Conservation (phyloP, 92 coral and sea anemone genomes). For the Blastomussa wellsi region DNA sequence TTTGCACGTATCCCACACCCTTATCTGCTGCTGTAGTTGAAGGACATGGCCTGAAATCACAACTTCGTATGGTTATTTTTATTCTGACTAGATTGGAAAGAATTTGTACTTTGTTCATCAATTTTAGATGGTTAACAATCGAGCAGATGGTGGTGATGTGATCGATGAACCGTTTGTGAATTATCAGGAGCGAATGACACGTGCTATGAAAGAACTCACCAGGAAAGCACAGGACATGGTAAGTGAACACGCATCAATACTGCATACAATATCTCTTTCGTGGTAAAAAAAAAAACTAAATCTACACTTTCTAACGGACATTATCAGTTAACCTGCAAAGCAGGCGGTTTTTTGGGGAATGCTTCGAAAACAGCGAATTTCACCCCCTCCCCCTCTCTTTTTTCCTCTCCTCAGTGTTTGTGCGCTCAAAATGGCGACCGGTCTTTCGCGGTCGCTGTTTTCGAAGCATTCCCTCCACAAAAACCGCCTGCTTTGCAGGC, state of each 20-base stretch:
- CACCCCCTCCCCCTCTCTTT: too few species aligned
- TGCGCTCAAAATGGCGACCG: too few species aligned
- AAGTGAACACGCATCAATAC: conserved; percentile 12
- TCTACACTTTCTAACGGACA: not conserved
- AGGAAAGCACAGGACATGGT: conserved; percentile 96
- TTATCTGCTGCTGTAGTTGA: not conserved
- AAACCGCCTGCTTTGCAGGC: too few species aligned
- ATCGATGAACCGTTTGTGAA: conserved; percentile 85
- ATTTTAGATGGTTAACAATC: not conserved
- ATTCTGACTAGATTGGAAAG: not conserved
- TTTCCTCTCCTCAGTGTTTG: too few species aligned
- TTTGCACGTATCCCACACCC: not conserved
- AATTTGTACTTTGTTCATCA: not conserved
- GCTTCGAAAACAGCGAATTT: too few species aligned
- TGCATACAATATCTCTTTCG: not conserved
- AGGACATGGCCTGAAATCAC: not conserved
- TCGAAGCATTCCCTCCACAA: too few species aligned
- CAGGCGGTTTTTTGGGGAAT: too few species aligned
- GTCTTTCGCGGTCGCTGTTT: too few species aligned
- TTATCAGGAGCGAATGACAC: conserved; percentile 94
- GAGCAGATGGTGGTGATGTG: conserved; percentile 13
- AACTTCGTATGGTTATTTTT: not conserved
- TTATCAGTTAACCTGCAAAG: too few species aligned
- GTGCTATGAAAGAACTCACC: conserved; percentile 90
- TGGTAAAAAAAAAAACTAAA: too few species aligned